A percentile compares a stretch with the other conserved stretches of the same genome.
Conservation (phyloP, 2,113 vertebrate species). For the Parotia lawesii region DNA sequence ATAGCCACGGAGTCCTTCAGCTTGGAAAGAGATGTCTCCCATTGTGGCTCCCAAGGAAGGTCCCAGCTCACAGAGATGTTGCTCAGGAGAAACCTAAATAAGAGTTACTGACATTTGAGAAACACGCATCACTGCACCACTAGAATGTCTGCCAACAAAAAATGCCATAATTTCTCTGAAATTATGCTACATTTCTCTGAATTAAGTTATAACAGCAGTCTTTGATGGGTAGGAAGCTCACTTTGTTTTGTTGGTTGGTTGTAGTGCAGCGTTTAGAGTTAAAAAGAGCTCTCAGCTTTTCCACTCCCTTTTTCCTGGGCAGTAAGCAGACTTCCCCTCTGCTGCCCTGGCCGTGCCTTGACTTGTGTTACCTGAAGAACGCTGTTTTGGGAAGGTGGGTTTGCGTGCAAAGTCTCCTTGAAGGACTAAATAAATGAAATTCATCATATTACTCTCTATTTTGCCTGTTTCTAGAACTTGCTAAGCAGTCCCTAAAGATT, state of each 20-base stretch:
- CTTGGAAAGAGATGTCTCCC: neutral
- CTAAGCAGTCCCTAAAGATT: neutral
- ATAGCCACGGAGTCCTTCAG: neutral
- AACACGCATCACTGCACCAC: neutral
- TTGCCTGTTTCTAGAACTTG: neutral
- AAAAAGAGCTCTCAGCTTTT: neutral
- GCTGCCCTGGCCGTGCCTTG: fast-evolving
- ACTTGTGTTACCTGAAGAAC: neutral
- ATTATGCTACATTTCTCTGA: neutral
- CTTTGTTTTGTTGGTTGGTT: neutral
- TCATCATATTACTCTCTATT: neutral
- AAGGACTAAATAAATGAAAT: neutral
- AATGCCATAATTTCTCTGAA: neutral
- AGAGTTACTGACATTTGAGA: neutral
- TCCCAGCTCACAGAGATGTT: neutral
- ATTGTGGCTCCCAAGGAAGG: neutral
- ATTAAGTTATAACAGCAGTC: neutral
- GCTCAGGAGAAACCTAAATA: neutral
- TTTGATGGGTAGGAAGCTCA: neutral
- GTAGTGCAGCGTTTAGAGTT: neutral
- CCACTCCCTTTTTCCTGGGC: neutral
- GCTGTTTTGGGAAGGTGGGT: neutral
- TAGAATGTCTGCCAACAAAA: neutral
- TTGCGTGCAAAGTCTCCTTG: neutral
- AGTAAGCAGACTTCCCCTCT: neutral